A percentile compares a stretch with the other conserved stretches of the same genome.
Evolutionary conservation across 1,140 invertebrate genomes (phyloP).

Genomic region (Cydia pomonella): DNA sequence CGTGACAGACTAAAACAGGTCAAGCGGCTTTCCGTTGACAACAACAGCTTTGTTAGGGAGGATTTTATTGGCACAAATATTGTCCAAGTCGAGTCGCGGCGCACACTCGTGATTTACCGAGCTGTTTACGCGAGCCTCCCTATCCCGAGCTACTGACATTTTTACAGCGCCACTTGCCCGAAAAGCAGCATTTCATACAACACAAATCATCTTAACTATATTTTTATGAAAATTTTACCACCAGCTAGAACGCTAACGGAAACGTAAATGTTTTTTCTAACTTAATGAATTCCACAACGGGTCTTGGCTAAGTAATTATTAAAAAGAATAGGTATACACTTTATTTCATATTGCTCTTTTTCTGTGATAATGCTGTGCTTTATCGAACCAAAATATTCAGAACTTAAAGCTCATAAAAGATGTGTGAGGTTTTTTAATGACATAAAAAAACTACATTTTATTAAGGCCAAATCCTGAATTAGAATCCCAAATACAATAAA

Average conservation of each 20-base stretch:
- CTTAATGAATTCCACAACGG: constrained; percentile 29
- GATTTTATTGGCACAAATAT: constrained; percentile 78
- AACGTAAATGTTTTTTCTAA: constrained; percentile 29
- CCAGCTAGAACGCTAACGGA: constrained; percentile 30
- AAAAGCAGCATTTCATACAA: constrained; percentile 51
- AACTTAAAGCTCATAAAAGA: constrained; percentile 15
- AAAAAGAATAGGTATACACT: neutral
- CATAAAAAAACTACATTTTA: neutral
- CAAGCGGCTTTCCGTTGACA: constrained; percentile 67
- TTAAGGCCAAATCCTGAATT: neutral
- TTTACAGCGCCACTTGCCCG: constrained; percentile 56
- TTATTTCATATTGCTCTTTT: neutral
- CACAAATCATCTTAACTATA: constrained; percentile 53
- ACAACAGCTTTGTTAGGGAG: constrained; percentile 73
- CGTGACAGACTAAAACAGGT: constrained; percentile 67
- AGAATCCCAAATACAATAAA: constrained; percentile 41
- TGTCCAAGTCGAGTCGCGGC: constrained; percentile 67
- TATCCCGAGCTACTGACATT: constrained; percentile 60
- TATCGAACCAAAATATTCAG: neutral
- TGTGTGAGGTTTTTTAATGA: constrained; percentile 23
- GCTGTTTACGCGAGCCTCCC: constrained; percentile 68
- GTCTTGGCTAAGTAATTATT: constrained; percentile 11
- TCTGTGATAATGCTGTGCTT: neutral
- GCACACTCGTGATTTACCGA: constrained; percentile 71
- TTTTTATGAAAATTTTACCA: constrained; percentile 51